Conservation (phyloP, 2,113 vertebrate genomes). For the Perccottus glenii region DNA sequence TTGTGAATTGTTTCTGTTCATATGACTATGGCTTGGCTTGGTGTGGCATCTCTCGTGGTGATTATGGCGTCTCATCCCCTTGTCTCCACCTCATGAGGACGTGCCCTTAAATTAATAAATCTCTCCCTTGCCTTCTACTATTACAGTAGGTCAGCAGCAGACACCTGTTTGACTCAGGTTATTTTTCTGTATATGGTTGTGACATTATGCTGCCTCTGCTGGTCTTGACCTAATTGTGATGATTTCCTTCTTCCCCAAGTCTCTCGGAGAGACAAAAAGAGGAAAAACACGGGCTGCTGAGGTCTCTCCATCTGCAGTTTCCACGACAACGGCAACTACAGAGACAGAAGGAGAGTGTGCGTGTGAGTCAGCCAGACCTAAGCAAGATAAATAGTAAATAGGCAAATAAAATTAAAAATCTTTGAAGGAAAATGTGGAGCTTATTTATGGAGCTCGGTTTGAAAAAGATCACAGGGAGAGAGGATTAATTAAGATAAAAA, state of each 20-base stretch:
- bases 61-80: slow-evolving; percentile 42
- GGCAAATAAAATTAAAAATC: slow-evolving; percentile 16
- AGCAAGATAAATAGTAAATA: slow-evolving; percentile 19
- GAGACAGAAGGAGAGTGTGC: slow-evolving; percentile 14
- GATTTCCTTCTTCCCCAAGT: slow-evolving; percentile 36
- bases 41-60: slow-evolving; percentile 46
- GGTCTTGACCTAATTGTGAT: slow-evolving; percentile 55
- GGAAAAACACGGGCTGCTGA: slow-evolving; percentile 6
- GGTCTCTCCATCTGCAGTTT: slow-evolving; percentile 70
- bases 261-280: slow-evolving; percentile 12
- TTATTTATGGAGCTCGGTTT: slow-evolving; percentile 1
- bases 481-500: slow-evolving; percentile 53
- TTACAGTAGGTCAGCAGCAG: slow-evolving; percentile 15
- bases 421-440: slow-evolving; percentile 11
- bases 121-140: background rate
- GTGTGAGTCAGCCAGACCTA: slow-evolving; percentile 17
- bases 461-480: slow-evolving; percentile 16
- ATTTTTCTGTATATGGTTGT: background rate
- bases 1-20: slow-evolving; percentile 34
- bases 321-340: slow-evolving; percentile 72
- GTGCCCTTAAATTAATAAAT: background rate
- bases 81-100: slow-evolving; percentile 41
- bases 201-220: slow-evolving; percentile 20
- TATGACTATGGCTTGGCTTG: background rate
- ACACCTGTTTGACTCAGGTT: slow-evolving; percentile 63